Percentiles rank a stretch among this genome's conserved stretches.
Conservation (phyloP, 1,140 invertebrate genomes). For the Leptinotarsa lineolata region DNA sequence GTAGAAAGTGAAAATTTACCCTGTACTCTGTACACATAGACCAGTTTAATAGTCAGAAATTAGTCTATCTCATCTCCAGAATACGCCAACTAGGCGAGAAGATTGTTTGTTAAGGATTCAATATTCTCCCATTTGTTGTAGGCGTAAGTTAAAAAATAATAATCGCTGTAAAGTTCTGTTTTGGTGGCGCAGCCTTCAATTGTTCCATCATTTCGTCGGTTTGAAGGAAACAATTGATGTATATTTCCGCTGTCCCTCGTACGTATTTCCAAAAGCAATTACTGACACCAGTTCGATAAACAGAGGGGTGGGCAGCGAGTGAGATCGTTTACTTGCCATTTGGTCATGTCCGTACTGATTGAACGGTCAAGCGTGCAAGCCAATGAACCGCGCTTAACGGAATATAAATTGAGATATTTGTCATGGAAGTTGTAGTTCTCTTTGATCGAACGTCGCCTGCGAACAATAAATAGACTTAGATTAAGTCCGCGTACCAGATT, state of each 20-base stretch:
- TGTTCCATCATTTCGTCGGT: too few relatives aligned
- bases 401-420: slow-evolving; percentile 53
- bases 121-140: too few relatives aligned
- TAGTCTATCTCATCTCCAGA: too few relatives aligned
- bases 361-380: slow-evolving; percentile 42
- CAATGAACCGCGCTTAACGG: slow-evolving; percentile 48
- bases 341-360: slow-evolving; percentile 41
- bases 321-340: slow-evolving; percentile 31
- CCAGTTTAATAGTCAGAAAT: too few relatives aligned
- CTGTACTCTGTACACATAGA: too few relatives aligned
- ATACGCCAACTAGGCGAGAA: too few relatives aligned
- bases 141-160: too few relatives aligned
- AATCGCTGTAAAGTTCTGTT: too few relatives aligned
- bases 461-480: slow-evolving; percentile 3
- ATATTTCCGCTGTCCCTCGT: neutral
- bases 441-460: slow-evolving; percentile 7
- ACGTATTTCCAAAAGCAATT: neutral
- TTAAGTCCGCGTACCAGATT: neutral
- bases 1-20: too few relatives aligned
- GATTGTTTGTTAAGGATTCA: too few relatives aligned
- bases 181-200: too few relatives aligned
- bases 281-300: neutral
- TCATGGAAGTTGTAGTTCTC: slow-evolving; percentile 27
- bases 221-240: too few relatives aligned
- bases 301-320: neutral